Base-by-base conservation (phyloP, 1,140 invertebrate species). In the Triops cancriformis region DNA sequence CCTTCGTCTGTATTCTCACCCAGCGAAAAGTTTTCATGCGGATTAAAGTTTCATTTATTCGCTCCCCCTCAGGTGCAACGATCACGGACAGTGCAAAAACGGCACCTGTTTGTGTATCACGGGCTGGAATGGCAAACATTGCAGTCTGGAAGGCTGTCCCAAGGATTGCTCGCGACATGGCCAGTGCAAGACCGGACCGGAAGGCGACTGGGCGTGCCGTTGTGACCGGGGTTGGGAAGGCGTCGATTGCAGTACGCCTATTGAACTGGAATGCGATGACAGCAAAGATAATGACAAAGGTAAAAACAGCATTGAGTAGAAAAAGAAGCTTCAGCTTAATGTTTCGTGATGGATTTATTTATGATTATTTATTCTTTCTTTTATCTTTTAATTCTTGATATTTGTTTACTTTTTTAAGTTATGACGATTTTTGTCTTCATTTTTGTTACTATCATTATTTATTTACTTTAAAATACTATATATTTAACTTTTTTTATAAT, bases 71-170 rank as follows among this genome's bases (percentile, higher is more conserved):
- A 91, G 97, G 76, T 97, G 96, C 83, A 90, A 91, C 18, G 94
- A 96, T 81, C 94, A 96, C 82, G 97, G 98, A 0, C 93, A 96
- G 84, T 99, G 98, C 85, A 92, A 94, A 83, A 98, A 99, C 85
- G 97, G 97, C 37, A 97, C 94, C 26, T 99, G 97, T 85, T 91
- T 96, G 64, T 99, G 97, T 85, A 92, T 93, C 23, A 93, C 95
- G 85, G 97, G 97, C 77, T 99, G 96, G 96, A 98, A 98, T 86
- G 97, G 97, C 78, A 90, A 92, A 82, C 95, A 97, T 83, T 98
- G 97, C 86, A 97, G 95, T 41, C 85, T 98, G 82, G 97, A 96
- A 85, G 96, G 96, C 76, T 99, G 97, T 85, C 93, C 95, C 77
- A 94, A 94, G 83, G 93, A 92, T 73, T 99, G 98, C 86, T 43